phyloP scores from a whole-genome alignment of 1,140 invertebrate genomes.

The Oedothorax gibbosus region DNA sequence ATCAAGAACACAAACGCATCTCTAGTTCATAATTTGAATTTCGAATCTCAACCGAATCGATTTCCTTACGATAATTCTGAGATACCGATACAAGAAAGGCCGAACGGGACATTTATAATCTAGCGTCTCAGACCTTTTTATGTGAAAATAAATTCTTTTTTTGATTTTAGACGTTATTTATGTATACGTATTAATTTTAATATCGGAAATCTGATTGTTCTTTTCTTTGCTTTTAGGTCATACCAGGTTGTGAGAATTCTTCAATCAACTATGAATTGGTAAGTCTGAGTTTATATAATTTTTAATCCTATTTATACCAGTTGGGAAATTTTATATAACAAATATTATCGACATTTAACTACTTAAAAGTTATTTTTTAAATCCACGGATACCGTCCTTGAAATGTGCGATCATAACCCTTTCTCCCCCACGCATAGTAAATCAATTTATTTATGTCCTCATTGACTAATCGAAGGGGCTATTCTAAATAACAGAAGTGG shows the following conservation, averaged over 20 bases:
- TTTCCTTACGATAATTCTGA: constrained; percentile 22
- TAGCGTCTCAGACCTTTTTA: background rate
- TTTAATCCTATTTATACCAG: background rate
- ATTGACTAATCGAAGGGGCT: too few species aligned
- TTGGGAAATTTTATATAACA: too few species aligned
- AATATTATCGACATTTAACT: too few species aligned
- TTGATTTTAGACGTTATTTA: too few species aligned
- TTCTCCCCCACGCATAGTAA: too few species aligned
- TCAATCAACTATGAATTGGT: constrained; percentile 36
- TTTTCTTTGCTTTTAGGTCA: constrained; percentile 24
- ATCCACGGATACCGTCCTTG: too few species aligned
- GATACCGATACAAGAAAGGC: constrained; percentile 1
- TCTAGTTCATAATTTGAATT: too few species aligned
- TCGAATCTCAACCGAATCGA: background rate
- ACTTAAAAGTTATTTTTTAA: too few species aligned
- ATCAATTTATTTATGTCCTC: too few species aligned
- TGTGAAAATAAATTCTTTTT: background rate
- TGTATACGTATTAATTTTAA: background rate
- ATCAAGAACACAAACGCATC: too few species aligned
- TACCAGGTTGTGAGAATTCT: constrained; percentile 29
- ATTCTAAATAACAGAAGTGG: too few species aligned
- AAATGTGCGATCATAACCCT: too few species aligned
- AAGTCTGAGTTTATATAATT: background rate
- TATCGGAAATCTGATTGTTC: background rate
- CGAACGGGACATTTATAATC: background rate